phyloP scores from a whole-genome alignment of 35 echinoderm and acorn worm species.

The Chiridota heheva region DNA sequence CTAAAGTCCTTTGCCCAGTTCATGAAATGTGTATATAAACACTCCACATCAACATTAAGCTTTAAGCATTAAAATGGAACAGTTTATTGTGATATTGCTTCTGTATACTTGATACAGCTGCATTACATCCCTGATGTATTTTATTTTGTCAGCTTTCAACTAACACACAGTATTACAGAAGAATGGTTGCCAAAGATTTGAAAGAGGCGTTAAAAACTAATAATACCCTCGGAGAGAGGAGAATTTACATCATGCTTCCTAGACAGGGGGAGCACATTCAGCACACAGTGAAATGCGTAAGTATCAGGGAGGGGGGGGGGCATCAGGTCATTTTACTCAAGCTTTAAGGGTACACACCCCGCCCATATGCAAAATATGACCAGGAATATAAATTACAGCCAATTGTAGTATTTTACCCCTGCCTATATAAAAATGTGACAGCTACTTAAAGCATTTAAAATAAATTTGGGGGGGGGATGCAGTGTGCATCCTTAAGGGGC shows the following conservation, averaged over 20 bases:
- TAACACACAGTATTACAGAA: conserved; percentile 21
- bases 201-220: neutral
- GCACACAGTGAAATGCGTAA: conserved; percentile 28
- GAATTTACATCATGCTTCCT: conserved; percentile 30
- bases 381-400: neutral
- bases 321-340: neutral
- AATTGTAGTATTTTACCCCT: neutral
- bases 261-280: conserved; percentile 1
- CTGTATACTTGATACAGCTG: neutral
- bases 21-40: no score
- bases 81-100: neutral
- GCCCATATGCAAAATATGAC: no score
- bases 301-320: no score
- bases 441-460: neutral
- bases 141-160: neutral
- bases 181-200: conserved; percentile 13
- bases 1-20: no score
- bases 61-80: neutral
- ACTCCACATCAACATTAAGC: neutral
- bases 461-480: no score
- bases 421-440: neutral
- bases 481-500: no score
- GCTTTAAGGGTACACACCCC: neutral
- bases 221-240: conserved; percentile 12
- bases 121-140: neutral